Evolutionary conservation across 2,113 vertebrate genomes (phyloP), one percentile per base, ranked within the genome.

Genomic region (Coryphaenoides rupestris): DNA sequence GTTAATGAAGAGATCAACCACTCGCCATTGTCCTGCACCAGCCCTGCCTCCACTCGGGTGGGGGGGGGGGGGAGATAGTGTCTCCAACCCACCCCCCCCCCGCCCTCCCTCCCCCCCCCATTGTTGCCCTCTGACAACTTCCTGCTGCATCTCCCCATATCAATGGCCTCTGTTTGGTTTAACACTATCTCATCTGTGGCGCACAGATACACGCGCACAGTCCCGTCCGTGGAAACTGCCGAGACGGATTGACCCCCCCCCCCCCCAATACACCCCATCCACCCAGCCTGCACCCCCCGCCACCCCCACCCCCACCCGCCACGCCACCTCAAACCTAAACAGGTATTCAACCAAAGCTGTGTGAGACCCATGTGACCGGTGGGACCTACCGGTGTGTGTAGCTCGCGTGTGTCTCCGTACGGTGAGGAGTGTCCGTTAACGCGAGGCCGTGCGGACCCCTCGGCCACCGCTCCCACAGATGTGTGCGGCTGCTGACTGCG

Each of bases 1-100:
- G 89, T 89, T 89, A 88, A 90, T 89, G 87, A 90, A 89, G 84
- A 90, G 87, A 89, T 91, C 89, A 90, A 73, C 83, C 79, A 78
- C 70, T 78, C 62, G 74, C 80, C 68, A 85, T 84, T 89, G 86
- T 88, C 84, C 82, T 82, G 75, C 67, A 76, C 76, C 79, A 69
- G 73, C 69, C 68, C 72, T 77, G 74, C 75, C 80, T 81, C 80
- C 72, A 79, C 83, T 77, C 79, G 75, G 84, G 81, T 79, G 73
- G 58, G 73, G 74, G 79, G 81, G 75, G 84, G 81, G 80, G 73
- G 58, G 73, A 75, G 79, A 82, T 67, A 69, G 56, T 72, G 69
- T 71, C 81, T 74, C 72, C n/a, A n/a, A n/a, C n/a, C n/a, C n/a
- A n/a, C 65, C 73, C 75, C 68, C 75, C 67, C 13, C 28, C 1